A percentile compares a stretch with the other conserved stretches of the same genome.
These are phyloP conservation scores for Drosophila vallismaia DNA, from an alignment of 2,888 invertebrate species.

Conservation along the genomic window DNA sequence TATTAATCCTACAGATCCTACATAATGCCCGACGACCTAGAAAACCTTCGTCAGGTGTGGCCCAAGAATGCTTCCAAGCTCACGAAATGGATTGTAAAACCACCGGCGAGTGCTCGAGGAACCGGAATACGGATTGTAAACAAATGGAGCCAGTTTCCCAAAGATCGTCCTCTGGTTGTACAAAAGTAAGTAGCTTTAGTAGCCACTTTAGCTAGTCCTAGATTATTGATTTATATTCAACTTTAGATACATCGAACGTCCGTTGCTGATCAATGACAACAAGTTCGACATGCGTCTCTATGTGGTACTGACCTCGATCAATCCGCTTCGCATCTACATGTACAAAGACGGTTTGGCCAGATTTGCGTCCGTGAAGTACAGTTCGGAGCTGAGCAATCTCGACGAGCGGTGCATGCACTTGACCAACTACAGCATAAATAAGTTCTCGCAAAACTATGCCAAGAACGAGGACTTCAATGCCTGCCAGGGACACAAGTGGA, in stretches of 20 bases:
- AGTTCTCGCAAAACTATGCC: conserved; percentile 92
- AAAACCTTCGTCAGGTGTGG: conserved; percentile 93
- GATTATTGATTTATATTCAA: background rate
- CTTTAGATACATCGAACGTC: conserved; percentile 89
- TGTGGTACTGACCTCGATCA: conserved; percentile 96
- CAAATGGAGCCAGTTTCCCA: conserved; percentile 97
- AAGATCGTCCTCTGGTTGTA: conserved; percentile 94
- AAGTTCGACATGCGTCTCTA: conserved; percentile 99
- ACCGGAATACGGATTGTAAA: conserved; percentile 97
- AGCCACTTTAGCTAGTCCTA: accelerated
- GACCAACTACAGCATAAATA: conserved; percentile 96
- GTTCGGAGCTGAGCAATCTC: conserved; percentile 90
- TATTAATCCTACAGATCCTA: conserved; percentile 87
- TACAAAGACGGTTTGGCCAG: conserved; percentile 98
- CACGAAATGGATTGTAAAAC: conserved; percentile 98
- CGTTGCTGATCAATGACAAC: conserved; percentile 95
- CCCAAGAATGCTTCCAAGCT: conserved; percentile 90
- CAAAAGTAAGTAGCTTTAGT: conserved; percentile 86
- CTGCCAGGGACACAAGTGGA: conserved; percentile 98
- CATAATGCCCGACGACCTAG: conserved; percentile 94
- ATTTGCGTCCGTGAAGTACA: conserved; percentile 97
- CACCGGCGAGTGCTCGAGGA: conserved; percentile 98
- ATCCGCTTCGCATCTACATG: conserved; percentile 96
- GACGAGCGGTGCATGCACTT: conserved; percentile 96
- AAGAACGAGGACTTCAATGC: conserved; percentile 95